Evolutionary conservation across 2,797 vertebrate species (phyloP).

Genomic region (Australoheros facetus): DNA sequence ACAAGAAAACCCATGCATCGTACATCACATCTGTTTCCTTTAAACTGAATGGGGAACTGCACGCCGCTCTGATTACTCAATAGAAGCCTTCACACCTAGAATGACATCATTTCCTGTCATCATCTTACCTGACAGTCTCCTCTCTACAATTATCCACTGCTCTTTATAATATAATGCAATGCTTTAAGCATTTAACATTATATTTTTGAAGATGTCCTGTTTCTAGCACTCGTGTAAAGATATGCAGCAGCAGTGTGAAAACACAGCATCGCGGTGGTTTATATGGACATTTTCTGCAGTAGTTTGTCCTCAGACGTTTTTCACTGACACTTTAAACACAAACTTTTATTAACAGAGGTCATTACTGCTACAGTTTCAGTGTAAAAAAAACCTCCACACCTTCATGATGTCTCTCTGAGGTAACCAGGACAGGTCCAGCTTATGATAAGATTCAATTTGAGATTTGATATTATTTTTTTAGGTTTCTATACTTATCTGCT

Average conservation of each 20-base stretch:
- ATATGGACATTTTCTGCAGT: background rate
- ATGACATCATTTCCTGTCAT: slow-evolving; percentile 18
- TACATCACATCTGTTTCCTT: slow-evolving; percentile 14
- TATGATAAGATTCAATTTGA: background rate
- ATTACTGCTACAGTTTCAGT: background rate
- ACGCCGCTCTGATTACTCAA: background rate
- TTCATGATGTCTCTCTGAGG: background rate
- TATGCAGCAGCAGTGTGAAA: background rate
- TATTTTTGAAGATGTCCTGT: background rate
- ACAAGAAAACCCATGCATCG: slow-evolving; percentile 24
- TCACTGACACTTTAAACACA: background rate
- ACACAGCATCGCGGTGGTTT: background rate
- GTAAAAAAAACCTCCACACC: background rate
- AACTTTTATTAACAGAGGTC: background rate
- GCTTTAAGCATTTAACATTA: no score
- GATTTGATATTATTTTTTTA: background rate
- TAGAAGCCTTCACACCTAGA: slow-evolving; percentile 15
- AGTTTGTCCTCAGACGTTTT: background rate
- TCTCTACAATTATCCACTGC: background rate
- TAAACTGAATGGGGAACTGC: background rate
- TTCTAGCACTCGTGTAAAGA: background rate
- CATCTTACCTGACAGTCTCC: background rate
- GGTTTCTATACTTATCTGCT: background rate
- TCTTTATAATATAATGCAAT: background rate
- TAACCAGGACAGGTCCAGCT: background rate